These are phyloP conservation scores for Eospalax fontanierii DNA, from an alignment of 2,797 vertebrate genomes.

Conservation along the genomic window DNA sequence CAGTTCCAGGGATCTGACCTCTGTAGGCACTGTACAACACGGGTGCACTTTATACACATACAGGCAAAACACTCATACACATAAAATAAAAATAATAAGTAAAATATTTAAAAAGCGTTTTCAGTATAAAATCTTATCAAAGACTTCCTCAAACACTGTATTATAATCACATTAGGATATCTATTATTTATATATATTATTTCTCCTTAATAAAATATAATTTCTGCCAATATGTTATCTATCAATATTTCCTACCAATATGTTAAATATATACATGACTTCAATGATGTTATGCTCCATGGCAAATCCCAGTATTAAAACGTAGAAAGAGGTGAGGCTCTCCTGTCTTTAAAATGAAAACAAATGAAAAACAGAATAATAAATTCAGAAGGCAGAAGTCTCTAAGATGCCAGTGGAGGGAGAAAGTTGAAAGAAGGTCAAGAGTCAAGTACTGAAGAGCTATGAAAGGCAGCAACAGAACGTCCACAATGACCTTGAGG, in stretches of 20 bases:
- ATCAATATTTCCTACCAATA: slow-evolving; percentile 37
- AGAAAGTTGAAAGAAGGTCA: slow-evolving; percentile 22
- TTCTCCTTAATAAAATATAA: slow-evolving; percentile 53
- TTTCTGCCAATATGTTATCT: not conserved
- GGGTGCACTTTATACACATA: not conserved
- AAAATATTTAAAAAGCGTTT: too few species aligned
- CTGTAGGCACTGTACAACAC: too few species aligned
- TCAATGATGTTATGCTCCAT: not conserved
- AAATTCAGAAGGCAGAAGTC: slow-evolving; percentile 1
- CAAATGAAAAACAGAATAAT: not conserved
- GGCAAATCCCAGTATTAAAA: slow-evolving; percentile 17
- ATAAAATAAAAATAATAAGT: not conserved
- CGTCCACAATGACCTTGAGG: not conserved
- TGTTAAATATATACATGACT: slow-evolving; percentile 25
- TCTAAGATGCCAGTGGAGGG: slow-evolving; percentile 7
- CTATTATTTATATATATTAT: not conserved
- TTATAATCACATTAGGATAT: not conserved
- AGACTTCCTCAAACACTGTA: not conserved
- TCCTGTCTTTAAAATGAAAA: not conserved
- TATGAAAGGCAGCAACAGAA: not conserved
- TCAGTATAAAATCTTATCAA: not conserved
- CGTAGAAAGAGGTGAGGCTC: slow-evolving; percentile 9
- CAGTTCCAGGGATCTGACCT: too few species aligned
- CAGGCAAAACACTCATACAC: not conserved
- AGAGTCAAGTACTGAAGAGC: not conserved